Evolutionary conservation across 2,888 invertebrate genomes (phyloP).

Genomic region (Matsumyia berberina): DNA sequence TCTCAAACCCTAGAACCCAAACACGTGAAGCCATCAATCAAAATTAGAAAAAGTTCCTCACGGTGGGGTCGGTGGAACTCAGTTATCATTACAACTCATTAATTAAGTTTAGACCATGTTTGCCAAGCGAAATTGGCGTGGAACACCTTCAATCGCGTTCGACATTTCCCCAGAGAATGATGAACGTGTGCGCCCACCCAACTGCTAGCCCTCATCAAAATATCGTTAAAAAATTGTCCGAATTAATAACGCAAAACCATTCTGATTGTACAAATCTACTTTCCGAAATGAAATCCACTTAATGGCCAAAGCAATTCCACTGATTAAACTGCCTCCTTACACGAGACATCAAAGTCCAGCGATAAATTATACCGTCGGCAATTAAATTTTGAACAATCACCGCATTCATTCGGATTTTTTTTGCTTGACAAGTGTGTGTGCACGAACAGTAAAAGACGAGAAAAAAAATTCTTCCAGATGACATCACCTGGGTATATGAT

Average conservation of each 20-base stretch:
- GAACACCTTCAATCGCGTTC: no score
- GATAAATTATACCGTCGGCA: slow-evolving; percentile 30
- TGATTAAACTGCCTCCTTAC: slow-evolving; percentile 41
- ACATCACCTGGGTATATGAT: slow-evolving; percentile 33
- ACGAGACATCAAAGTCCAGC: slow-evolving; percentile 43
- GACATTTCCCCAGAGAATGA: not conserved
- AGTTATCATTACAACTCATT: no score
- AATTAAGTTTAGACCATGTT: no score
- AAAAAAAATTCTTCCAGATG: slow-evolving; percentile 16
- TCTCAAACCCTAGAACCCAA: no score
- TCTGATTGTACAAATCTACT: not conserved
- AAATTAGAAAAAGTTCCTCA: no score
- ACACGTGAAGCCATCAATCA: no score
- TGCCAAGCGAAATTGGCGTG: no score
- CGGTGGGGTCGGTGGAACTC: no score
- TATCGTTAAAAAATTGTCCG: not conserved
- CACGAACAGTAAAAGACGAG: not conserved
- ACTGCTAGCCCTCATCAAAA: not conserved
- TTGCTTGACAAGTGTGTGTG: slow-evolving; percentile 5
- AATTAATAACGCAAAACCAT: slow-evolving; percentile 6
- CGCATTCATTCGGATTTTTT: not conserved
- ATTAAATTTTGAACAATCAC: slow-evolving; percentile 47
- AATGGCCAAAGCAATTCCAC: slow-evolving; percentile 23
- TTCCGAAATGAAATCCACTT: slow-evolving; percentile 6
- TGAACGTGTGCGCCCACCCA: not conserved